Conservation (phyloP, 2,113 vertebrate genomes). For the Pteruthius melanotis region DNA sequence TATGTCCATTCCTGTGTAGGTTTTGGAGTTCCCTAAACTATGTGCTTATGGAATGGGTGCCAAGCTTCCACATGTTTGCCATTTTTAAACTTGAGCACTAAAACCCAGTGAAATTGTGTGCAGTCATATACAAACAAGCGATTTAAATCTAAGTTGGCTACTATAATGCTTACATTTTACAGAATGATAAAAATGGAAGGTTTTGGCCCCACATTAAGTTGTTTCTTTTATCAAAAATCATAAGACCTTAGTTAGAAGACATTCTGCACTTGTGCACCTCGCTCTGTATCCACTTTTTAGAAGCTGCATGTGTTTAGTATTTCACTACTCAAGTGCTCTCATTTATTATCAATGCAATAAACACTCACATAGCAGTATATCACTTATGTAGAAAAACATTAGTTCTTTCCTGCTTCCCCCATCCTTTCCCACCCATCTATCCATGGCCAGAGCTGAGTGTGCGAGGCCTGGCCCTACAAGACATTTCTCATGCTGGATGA, state of each 20-base stretch:
- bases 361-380: neutral
- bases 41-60: neutral
- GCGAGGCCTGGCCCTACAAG: accelerated
- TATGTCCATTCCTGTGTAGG: neutral
- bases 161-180: neutral
- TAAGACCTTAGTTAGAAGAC: neutral
- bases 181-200: neutral
- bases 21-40: neutral
- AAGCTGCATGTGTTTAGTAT: neutral
- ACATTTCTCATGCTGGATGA: neutral
- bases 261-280: neutral
- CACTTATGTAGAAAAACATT: neutral
- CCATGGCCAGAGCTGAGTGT: neutral
- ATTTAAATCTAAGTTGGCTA: neutral
- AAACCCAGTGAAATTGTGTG: neutral
- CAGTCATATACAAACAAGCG: neutral
- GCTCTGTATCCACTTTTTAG: neutral
- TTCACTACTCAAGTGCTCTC: neutral
- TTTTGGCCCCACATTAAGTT: neutral
- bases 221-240: neutral
- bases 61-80: neutral
- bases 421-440: neutral
- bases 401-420: neutral
- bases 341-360: neutral
- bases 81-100: neutral